Evolutionary conservation across 2,797 vertebrate genomes (phyloP).

Genomic region (Syngnathus rostellatus): DNA sequence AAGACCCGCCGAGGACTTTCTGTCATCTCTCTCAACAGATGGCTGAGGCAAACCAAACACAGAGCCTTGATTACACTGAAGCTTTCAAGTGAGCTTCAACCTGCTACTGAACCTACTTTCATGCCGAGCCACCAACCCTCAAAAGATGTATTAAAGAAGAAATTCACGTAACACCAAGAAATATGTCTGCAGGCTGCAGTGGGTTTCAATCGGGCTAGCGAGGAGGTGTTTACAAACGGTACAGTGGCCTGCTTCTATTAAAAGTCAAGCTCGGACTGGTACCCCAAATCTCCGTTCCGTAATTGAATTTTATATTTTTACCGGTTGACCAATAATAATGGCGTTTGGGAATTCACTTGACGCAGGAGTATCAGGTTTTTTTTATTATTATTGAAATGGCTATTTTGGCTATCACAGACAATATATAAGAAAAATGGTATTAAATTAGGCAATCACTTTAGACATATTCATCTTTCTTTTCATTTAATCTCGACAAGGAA

Average conservation of each 20-base stretch:
- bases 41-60: conserved; percentile 45
- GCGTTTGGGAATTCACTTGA: too few relatives aligned
- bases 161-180: background rate
- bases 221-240: background rate
- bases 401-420: background rate
- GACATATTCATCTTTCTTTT: background rate
- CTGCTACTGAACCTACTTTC: conserved; percentile 17
- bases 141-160: background rate
- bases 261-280: too few relatives aligned
- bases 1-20: conserved; percentile 38
- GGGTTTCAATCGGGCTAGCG: background rate
- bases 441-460: background rate
- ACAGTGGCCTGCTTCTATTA: too few relatives aligned
- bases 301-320: too few relatives aligned
- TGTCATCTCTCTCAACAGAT: conserved; percentile 55
- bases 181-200: background rate
- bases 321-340: too few relatives aligned
- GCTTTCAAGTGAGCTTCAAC: conserved; percentile 49
- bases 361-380: too few relatives aligned
- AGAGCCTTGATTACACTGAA: conserved; percentile 44
- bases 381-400: too few relatives aligned
- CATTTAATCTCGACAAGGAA: background rate
- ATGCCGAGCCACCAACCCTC: background rate
- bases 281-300: too few relatives aligned
- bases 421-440: background rate